Conservation (phyloP, 1,140 invertebrate species). For the Ctenoplectra terminalis region DNA sequence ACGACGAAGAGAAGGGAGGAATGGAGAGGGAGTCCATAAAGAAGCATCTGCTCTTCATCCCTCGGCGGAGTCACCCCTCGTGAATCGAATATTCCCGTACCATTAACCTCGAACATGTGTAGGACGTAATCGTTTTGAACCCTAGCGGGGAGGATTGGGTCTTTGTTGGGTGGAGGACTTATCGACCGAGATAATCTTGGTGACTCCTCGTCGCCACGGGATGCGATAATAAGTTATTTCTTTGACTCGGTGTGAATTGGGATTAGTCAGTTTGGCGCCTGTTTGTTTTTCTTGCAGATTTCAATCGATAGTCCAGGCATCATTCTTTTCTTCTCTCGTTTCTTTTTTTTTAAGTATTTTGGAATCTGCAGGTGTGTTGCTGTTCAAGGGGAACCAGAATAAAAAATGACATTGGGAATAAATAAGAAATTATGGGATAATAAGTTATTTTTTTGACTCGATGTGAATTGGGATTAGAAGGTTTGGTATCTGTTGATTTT, state of each 20-base stretch:
- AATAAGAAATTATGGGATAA: no score
- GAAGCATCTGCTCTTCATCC: constrained; percentile 35
- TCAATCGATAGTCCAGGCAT: no score
- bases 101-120: constrained; percentile 71
- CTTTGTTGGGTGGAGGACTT: background rate
- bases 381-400: no score
- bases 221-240: background rate
- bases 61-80: constrained; percentile 26
- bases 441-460: no score
- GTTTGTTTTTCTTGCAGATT: background rate
- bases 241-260: no score
- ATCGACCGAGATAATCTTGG: constrained; percentile 17
- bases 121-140: constrained; percentile 45
- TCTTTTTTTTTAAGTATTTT: no score
- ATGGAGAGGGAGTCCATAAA: background rate
- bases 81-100: constrained; percentile 69
- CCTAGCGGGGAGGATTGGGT: background rate
- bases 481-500: no score
- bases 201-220: constrained; percentile 13
- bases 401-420: no score
- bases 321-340: no score
- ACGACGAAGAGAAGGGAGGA: background rate
- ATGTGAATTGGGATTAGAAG: no score
- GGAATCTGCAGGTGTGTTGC: no score
- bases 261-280: background rate